Percentiles rank a stretch among this genome's conserved stretches.
Evolutionary conservation across 2,888 invertebrate genomes (phyloP).

Genomic region (Deilephila porcellus): DNA sequence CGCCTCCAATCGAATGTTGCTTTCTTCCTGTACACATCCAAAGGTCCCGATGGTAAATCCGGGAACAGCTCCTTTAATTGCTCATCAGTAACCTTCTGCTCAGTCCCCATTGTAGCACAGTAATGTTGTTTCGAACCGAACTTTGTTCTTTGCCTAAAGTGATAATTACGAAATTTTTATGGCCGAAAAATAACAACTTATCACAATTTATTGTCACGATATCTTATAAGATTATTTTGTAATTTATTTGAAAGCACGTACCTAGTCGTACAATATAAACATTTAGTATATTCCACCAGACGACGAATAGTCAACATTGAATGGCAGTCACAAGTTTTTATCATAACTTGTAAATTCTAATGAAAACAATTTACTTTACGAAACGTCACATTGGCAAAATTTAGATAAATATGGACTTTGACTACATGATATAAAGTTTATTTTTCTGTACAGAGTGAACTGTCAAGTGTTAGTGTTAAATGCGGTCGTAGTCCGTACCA

Average conservation of each 20-base stretch:
- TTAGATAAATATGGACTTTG: not conserved
- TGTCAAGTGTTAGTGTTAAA: not conserved
- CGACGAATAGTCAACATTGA: not conserved
- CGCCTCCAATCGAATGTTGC: slow-evolving; percentile 89
- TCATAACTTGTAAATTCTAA: not conserved
- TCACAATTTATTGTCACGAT: slow-evolving; percentile 6
- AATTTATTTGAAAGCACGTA: not conserved
- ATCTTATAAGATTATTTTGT: slow-evolving; percentile 5
- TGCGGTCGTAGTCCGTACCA: too few relatives aligned
- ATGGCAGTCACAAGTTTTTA: not conserved
- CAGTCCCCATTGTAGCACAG: slow-evolving; percentile 38
- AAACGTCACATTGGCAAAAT: not conserved
- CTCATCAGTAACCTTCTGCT: slow-evolving; percentile 54
- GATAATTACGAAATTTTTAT: slow-evolving; percentile 12
- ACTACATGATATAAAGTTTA: not conserved
- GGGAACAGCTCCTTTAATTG: slow-evolving; percentile 76
- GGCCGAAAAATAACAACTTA: not conserved
- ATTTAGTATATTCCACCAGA: not conserved
- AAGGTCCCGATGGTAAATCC: slow-evolving; percentile 86
- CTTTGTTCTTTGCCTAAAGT: slow-evolving; percentile 25
- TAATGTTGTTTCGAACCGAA: slow-evolving; percentile 8
- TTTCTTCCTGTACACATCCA: slow-evolving; percentile 86
- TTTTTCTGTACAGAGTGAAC: not conserved
- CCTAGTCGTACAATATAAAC: not conserved
- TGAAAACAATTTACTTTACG: not conserved